phyloP scores from a whole-genome alignment of 37 sponge, comb jelly and placozoan genomes.

The Ephydatia muelleri region DNA sequence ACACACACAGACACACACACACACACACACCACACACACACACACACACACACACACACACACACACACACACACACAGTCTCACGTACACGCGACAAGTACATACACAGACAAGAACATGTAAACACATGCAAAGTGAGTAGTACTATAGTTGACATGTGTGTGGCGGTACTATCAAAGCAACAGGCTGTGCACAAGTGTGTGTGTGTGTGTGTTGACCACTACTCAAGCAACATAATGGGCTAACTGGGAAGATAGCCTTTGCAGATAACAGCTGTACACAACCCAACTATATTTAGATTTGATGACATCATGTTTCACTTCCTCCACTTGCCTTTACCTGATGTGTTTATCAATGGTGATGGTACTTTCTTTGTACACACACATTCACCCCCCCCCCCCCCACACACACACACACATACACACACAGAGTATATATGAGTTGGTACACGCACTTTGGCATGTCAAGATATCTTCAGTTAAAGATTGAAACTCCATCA shows the following conservation, averaged over 20 bases:
- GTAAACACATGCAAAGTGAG: background rate
- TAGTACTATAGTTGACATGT: background rate
- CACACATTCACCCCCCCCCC: too few relatives aligned
- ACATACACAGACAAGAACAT: background rate
- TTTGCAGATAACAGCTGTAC: background rate
- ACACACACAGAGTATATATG: too few relatives aligned
- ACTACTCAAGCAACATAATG: background rate
- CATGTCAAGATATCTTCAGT: too few relatives aligned
- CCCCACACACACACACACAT: too few relatives aligned
- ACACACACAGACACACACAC: background rate
- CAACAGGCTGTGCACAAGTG: too few relatives aligned
- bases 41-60: conserved; percentile 33
- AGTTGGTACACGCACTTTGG: too few relatives aligned
- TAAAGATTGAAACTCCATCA: too few relatives aligned
- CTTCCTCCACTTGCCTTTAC: too few relatives aligned
- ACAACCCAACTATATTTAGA: too few relatives aligned
- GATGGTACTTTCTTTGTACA: too few relatives aligned
- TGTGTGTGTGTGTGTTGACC: background rate
- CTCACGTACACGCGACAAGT: background rate
- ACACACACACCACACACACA: conserved; percentile 11
- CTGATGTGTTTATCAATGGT: too few relatives aligned
- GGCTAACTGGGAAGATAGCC: background rate
- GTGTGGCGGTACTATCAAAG: background rate
- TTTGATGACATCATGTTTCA: too few relatives aligned
- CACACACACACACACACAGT: conserved; percentile 19